These are phyloP conservation scores for Nibea albiflora DNA, from an alignment of 2,113 vertebrate genomes.

Conservation along the genomic window DNA sequence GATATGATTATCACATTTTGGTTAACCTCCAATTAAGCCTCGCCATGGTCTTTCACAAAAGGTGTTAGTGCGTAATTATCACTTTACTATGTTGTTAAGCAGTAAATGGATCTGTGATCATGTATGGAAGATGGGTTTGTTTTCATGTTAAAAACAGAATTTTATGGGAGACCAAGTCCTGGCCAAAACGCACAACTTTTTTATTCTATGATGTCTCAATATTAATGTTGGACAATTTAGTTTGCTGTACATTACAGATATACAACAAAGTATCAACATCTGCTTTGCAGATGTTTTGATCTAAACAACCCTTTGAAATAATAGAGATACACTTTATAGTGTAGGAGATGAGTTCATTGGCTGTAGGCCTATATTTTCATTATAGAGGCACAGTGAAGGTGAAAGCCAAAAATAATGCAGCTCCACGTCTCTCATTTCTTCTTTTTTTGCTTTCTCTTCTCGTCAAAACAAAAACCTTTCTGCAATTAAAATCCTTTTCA, in stretches of 20 bases:
- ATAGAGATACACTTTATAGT: background rate
- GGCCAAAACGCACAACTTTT: background rate
- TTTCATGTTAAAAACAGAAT: background rate
- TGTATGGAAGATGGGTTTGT: background rate
- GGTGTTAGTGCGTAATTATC: background rate
- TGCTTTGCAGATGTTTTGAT: background rate
- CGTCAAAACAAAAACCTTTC: background rate
- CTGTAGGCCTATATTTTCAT: conserved; percentile 28
- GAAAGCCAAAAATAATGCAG: conserved; percentile 27
- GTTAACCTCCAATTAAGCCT: background rate
- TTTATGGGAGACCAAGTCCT: background rate
- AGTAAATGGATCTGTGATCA: background rate
- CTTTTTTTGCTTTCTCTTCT: conserved; percentile 18
- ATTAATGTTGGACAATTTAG: background rate
- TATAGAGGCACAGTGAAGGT: conserved; percentile 10
- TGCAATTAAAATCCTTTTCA: conserved; percentile 3
- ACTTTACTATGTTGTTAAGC: conserved; percentile 4
- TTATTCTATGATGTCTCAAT: background rate
- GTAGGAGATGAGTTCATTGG: conserved; percentile 5
- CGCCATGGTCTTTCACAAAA: background rate
- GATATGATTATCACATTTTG: conserved; percentile 26
- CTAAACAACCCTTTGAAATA: background rate
- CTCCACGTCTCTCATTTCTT: conserved; percentile 32
- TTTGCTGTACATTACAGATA: background rate
- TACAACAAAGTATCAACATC: background rate